Base-by-base conservation (phyloP, 1,140 invertebrate genomes). In the Drosophila watanabei region DNA sequence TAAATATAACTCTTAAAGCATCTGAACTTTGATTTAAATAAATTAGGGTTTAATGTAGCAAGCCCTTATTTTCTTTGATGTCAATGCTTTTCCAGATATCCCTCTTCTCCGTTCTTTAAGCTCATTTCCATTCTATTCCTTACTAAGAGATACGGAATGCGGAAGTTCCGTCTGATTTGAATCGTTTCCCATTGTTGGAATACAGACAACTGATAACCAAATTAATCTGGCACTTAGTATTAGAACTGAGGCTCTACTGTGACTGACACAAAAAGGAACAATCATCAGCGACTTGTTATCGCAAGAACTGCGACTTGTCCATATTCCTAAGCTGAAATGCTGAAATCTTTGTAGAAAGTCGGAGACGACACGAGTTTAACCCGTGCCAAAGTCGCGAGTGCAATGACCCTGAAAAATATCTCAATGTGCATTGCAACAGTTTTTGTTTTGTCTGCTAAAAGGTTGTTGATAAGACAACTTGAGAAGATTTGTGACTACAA, bases 371-470 rank as follows among this genome's bases (percentile, higher is more conserved):
- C 33, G 33, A 9, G 35, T 70, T 69, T 57, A 60, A 71, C 45
- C 41, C 66, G 63, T 78, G 69, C 63, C 41, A 46, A 63, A 58
- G 43, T 51, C 62, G 39, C 18, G 64, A 65, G 84, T 88, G 84
- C 84, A 89, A 76, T 85, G 87, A 79, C 85, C 79, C 81, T 84
- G 79, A 79, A 63, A 41, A 39, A 37, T 69, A 78, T 76, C 62
- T 70, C 39, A 64, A 62, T 61, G 43, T 54, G 59, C 24, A 52
- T 30, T 45, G n/a, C 30, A 20, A 13, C 10, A 35, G 7, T 18
- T 24, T 57, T 57, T 45, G 14, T 64, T 65, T 59, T 33, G 8
- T 9, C 10, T 61, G 43, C n/a, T 32, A 18, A 18, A 58, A 49
- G 24, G 14, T 37, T 54, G 28, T 46, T 70, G 64, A 51, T 70